Evolutionary conservation across 2,888 invertebrate genomes (phyloP), one percentile per base, ranked within the genome.

Genomic region (Scaeva pyrastri): DNA sequence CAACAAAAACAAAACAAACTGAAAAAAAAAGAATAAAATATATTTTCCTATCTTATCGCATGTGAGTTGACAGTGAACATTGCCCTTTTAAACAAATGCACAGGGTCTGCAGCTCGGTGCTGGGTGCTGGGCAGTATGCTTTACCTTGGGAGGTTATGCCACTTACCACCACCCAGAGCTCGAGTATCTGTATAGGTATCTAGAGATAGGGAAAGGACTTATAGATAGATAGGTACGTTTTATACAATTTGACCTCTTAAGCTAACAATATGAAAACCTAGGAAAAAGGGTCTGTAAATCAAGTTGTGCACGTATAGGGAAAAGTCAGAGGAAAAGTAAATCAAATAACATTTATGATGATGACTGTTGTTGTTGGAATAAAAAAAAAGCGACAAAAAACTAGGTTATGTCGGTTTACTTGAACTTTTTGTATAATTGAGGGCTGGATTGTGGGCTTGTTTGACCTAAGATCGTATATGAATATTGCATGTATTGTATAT

Each of bases 1-100:
- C 31, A 31, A 31, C 31, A 31, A 68, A 68, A n/a, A 68, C n/a
- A n/a, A n/a, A n/a, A n/a, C n/a, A n/a, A n/a, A n/a, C n/a, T n/a
- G n/a, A 48, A 36, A 31, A 12, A 36, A 66, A 66, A 21, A 31
- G 5, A 23, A n/a, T 14, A n/a, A n/a, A n/a, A n/a, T 23, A 10
- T 68, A n/a, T 45, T n/a, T 21, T 52, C 21, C 21, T 52, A 68
- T 39, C 52, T 68, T 68, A 68, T 68, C 68, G 68, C 68, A 68
- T 52, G 52, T 52, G 21, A 52, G 68, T 68, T 68, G 68, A 68
- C 68, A 68, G 52, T 68, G 68, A 68, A 52, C 39, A 68, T 21
- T 68, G 68, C 50, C 52, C 68, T 52, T 21, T 66, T 21, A 1
- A 36, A 52, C 36, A 68, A 66, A 36, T 68, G 39, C 68, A 31